A percentile compares a stretch with the other conserved stretches of the same genome.
phyloP scores from a whole-genome alignment of 2,888 invertebrate genomes.

The Eristalinus aeneus region DNA sequence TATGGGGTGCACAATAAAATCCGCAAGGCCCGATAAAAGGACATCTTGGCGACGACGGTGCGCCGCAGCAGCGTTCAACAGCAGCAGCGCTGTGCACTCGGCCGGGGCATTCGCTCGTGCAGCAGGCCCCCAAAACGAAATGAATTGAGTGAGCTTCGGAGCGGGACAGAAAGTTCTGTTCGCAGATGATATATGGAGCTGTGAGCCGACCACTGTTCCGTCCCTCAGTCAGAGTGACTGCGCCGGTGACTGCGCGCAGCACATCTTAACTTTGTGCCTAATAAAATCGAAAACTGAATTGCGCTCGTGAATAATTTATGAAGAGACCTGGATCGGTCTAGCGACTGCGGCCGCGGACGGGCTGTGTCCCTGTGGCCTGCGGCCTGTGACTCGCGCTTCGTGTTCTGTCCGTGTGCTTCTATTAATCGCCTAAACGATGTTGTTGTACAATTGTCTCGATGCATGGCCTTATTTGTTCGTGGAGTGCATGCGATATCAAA shows the following conservation, averaged over 20 bases:
- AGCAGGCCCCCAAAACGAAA: constrained; percentile 54
- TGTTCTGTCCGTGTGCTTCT: constrained; percentile 21
- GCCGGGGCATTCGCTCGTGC: constrained; percentile 32
- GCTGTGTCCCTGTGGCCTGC: constrained; percentile 12
- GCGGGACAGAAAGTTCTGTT: constrained; percentile 57
- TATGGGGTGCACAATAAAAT: constrained; percentile 46
- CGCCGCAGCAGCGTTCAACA: neutral
- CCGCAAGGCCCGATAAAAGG: constrained; percentile 53
- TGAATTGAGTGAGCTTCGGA: constrained; percentile 65
- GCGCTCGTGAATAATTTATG: constrained; percentile 70
- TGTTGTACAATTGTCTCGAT: constrained; percentile 56
- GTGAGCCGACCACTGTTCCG: constrained; percentile 34
- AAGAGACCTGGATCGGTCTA: constrained; percentile 30
- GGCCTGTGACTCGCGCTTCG: neutral
- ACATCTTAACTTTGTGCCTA: constrained; percentile 63
- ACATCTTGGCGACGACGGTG: constrained; percentile 20
- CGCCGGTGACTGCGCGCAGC: neutral
- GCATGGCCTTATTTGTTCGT: constrained; percentile 68
- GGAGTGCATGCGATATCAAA: constrained; percentile 61
- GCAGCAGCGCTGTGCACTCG: neutral
- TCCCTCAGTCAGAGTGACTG: neutral
- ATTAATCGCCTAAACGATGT: constrained; percentile 52
- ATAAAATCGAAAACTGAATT: constrained; percentile 70
- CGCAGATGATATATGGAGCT: constrained; percentile 65
- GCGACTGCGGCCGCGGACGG: constrained; percentile 19